phyloP scores from a whole-genome alignment of 1,140 invertebrate species.

The Apocrypta bakeri region DNA sequence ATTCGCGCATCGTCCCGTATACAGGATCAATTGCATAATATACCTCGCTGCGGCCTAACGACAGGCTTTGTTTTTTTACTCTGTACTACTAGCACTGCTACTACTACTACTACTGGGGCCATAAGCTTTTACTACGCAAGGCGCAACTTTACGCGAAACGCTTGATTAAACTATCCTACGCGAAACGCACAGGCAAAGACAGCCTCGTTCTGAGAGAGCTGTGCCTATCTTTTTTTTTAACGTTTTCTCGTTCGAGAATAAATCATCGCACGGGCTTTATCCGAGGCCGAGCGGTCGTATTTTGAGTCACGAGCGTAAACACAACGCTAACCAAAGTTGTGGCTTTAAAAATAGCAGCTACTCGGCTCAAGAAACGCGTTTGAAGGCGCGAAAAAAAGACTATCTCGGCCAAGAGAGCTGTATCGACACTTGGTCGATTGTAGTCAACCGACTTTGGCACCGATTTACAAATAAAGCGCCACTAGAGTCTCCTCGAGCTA shows the following conservation, averaged over 20 bases:
- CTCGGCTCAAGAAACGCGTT: background rate
- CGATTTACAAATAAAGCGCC: too few species aligned
- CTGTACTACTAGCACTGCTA: too few species aligned
- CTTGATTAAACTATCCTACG: background rate
- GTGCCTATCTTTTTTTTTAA: background rate
- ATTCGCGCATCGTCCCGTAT: background rate
- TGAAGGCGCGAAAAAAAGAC: background rate
- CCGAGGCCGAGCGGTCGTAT: background rate
- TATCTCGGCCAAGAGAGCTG: background rate
- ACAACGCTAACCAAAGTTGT: background rate
- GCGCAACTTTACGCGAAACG: background rate
- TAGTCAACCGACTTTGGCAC: background rate
- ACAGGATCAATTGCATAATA: constrained; percentile 17
- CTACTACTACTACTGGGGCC: too few species aligned
- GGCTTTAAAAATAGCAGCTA: background rate
- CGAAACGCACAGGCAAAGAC: too few species aligned
- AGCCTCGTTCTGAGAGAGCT: background rate
- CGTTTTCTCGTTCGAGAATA: background rate
- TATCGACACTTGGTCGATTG: background rate
- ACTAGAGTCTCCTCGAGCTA: background rate
- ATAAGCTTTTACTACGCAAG: background rate
- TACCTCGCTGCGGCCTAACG: background rate
- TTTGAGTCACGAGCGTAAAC: background rate
- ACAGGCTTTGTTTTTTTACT: background rate
- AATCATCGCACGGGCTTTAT: background rate